Evolutionary conservation across 2,113 vertebrate genomes (phyloP), one percentile per base, ranked within the genome.

Genomic region (Daubentonia madagascariensis): DNA sequence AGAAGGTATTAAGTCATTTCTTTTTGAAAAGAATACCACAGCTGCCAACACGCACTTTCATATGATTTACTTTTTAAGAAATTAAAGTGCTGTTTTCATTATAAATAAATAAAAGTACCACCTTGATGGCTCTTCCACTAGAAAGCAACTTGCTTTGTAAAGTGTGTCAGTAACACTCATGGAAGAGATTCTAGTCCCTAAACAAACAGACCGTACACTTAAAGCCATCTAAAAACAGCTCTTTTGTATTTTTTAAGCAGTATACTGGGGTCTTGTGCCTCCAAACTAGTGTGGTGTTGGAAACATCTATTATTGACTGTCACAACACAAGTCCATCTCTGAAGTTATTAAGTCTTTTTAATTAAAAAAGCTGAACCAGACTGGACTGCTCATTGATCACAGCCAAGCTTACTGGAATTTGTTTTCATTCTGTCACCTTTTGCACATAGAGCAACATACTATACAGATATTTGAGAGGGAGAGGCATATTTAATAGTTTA

Each of bases 301-400:
- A 89, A 94, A 40, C 67, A 43, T 40, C 59, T 61, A 83, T 86
- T 67, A 59, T 5, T 20, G 65, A 87, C 22, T 68, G 22, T 75
- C 76, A 91, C 6, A 76, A 48, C 48, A 83, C 50, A 98, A 93
- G 43, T 68, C 68, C 40, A 93, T 78, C 37, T 86, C 48, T 63
- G 54, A 43, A 14, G 61, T 92, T 91, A 96, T 6, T 89, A 90
- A 20, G 52, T 85, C 50, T 90, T 95, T 81, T 93, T 93, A 96
- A 96, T 89, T 93, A 45, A 86, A 83, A 89, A 70, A 91, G 57
- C n/a, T 37, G 65, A 96, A 88, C 23, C 63, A 96, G 43, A 92
- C 12, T 13, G 7, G 16, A 91, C 40, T 92, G 79, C 75, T 96
- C 95, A 84, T 14, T 93, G 89, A 96, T 96, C 63, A 88, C 50